Conservation (phyloP, 2,797 vertebrate species). For the Anguilla obscura region DNA sequence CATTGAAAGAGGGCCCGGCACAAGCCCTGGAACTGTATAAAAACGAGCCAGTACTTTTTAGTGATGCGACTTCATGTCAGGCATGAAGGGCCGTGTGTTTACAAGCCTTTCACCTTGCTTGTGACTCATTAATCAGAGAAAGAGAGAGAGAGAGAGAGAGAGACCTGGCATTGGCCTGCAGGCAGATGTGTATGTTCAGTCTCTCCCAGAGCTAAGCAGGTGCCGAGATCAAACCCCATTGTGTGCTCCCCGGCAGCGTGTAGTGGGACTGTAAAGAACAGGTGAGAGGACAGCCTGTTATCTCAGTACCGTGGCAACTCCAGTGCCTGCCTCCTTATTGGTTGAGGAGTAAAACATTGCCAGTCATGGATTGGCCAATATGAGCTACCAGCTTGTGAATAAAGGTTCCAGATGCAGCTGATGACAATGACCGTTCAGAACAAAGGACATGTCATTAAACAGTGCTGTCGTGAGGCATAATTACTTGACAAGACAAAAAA, state of each 20-base stretch:
- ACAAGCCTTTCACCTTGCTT: slow-evolving; percentile 40
- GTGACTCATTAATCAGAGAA: slow-evolving; percentile 48
- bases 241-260: background rate
- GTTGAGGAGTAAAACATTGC: slow-evolving; percentile 40
- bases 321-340: slow-evolving; percentile 36
- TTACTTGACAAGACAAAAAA: background rate
- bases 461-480: background rate
- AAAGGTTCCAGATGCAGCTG: background rate
- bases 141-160: slow-evolving; percentile 29
- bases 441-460: background rate
- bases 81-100: background rate
- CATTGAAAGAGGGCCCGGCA: background rate
- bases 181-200: slow-evolving; percentile 26
- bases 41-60: background rate
- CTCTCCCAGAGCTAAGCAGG: slow-evolving; percentile 30
- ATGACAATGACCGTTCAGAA: background rate
- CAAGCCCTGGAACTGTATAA: background rate
- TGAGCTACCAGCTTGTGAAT: slow-evolving; percentile 46
- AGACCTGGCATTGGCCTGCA: slow-evolving; percentile 15
- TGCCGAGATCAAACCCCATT: slow-evolving; percentile 23
- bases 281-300: slow-evolving; percentile 30
- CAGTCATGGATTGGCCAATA: slow-evolving; percentile 53
- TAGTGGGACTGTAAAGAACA: background rate
- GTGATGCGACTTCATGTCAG: background rate
- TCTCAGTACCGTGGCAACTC: slow-evolving; percentile 31